Percentiles rank a stretch among this genome's conserved stretches.
These are phyloP conservation scores for Polypterus senegalus DNA, from an alignment of 2,113 vertebrate genomes.

Conservation along the genomic window DNA sequence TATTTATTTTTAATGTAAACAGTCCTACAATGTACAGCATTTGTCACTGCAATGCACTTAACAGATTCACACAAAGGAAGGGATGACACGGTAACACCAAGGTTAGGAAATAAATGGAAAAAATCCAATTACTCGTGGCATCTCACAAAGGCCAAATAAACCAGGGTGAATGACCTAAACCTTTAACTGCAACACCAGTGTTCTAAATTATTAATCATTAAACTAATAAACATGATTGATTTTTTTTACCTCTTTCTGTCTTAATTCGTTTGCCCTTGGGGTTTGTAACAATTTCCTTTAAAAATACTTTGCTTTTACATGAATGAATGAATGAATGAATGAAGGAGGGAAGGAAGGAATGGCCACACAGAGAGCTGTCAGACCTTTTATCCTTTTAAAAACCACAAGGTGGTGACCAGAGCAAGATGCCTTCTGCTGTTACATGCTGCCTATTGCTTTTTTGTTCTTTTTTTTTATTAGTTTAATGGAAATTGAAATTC, in stretches of 20 bases:
- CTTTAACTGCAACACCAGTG: conserved; percentile 3
- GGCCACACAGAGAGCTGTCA: background rate
- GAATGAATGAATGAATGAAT: background rate
- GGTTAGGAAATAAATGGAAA: too few species aligned
- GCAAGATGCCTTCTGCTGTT: background rate
- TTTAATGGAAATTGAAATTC: background rate
- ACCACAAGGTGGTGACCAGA: background rate
- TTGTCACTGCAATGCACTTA: too few species aligned
- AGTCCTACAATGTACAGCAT: too few species aligned
- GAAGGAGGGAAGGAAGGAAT: background rate
- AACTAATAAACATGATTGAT: conserved; percentile 25
- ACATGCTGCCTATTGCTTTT: background rate
- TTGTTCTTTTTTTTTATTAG: background rate
- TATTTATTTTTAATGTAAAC: too few species aligned
- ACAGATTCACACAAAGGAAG: too few species aligned
- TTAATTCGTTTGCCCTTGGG: background rate
- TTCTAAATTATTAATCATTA: conserved; percentile 27
- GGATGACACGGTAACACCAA: too few species aligned
- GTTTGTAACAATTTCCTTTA: conserved; percentile 20
- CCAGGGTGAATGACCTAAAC: conserved; percentile 18
- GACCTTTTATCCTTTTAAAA: background rate
- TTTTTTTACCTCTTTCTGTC: conserved; percentile 4
- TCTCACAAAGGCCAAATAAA: too few species aligned
- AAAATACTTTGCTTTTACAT: conserved; percentile 28
- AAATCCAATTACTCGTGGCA: too few species aligned